Base-by-base conservation (phyloP, 2,888 invertebrate species). In the Tiphia femorata region DNA sequence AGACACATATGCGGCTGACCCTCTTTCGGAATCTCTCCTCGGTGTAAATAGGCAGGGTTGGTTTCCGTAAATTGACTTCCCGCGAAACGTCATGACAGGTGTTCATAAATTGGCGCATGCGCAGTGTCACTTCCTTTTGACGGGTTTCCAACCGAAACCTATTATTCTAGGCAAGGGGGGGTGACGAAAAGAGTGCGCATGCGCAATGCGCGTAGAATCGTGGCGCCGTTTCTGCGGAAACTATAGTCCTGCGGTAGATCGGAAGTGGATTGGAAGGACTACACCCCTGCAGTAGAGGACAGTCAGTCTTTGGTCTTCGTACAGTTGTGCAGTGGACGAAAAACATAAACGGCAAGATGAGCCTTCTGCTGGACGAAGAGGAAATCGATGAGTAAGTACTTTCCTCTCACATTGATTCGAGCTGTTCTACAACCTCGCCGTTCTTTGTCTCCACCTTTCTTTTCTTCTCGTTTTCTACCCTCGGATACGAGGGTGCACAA, bases 321-420 rank as follows among this genome's bases (percentile, higher is more conserved):
- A 19, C 17, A 6, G 7, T 38, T 8, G 37, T 14, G 25, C 35
- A 19, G 37, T 25, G 17, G 25, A 43, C 3, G 12, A 27, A 48
- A 27, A 16, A 37, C 17, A 16, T 19, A 41, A 53, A 29, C 33
- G 49, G 12, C 35, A 49, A 51, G 46, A 77, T 73, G 76, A 77
- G 69, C 64, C 65, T 72, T 44, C 38, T 73, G 23, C 65, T 77
- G 42, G 80, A 79, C 49, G 79, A 80, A 27, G 79, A 79, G 52
- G 80, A 80, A 61, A 66, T 76, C 49, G 80, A 80, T 69, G 79
- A 79, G 80, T 80, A 57, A 80, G 80, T 77, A 29, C 14, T 42
- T 44, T 30, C 43, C 19, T 16, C 10, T 41, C n/a, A 10, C 12
- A 40, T 20, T 40, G n/a, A 40, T 40, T 38, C 12, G 40, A n/a